These are phyloP conservation scores for Sebastes hubbsi DNA, from an alignment of 2,797 vertebrate species.

Conservation along the genomic window DNA sequence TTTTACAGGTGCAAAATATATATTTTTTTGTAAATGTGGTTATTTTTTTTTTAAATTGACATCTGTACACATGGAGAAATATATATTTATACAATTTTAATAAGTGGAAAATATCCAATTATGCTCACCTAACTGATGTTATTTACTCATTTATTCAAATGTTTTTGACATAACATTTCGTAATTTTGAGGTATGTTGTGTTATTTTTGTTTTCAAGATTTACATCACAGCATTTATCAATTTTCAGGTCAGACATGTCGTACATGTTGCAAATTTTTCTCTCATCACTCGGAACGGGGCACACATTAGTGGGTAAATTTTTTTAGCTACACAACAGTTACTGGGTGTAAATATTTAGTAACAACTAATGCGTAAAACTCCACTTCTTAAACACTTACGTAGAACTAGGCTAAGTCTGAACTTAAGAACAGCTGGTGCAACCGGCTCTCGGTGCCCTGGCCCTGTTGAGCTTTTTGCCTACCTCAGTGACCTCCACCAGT, in stretches of 20 bases:
- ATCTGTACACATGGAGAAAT: not conserved
- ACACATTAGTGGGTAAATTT: not conserved
- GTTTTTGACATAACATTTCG: not conserved
- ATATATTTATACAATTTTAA: not conserved
- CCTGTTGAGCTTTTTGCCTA: not conserved
- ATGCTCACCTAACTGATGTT: too few species aligned
- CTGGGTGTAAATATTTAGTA: too few species aligned
- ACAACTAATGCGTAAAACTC: not conserved
- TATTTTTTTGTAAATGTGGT: not conserved
- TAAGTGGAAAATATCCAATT: too few species aligned
- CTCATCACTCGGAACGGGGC: fast-evolving
- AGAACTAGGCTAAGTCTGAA: not conserved
- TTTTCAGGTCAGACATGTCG: not conserved
- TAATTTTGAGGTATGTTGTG: not conserved
- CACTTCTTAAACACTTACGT: not conserved
- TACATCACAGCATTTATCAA: not conserved
- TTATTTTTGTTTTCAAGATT: not conserved
- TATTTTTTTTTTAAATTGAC: not conserved
- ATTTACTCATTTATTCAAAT: not conserved
- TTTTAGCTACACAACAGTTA: not conserved
- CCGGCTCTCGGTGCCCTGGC: not conserved
- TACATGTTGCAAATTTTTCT: not conserved
- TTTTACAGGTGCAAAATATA: not conserved
- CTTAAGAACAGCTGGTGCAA: not conserved
- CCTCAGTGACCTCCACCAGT: not conserved